phyloP scores from a whole-genome alignment of 2,888 invertebrate species.

The Pheosia gnoma region DNA sequence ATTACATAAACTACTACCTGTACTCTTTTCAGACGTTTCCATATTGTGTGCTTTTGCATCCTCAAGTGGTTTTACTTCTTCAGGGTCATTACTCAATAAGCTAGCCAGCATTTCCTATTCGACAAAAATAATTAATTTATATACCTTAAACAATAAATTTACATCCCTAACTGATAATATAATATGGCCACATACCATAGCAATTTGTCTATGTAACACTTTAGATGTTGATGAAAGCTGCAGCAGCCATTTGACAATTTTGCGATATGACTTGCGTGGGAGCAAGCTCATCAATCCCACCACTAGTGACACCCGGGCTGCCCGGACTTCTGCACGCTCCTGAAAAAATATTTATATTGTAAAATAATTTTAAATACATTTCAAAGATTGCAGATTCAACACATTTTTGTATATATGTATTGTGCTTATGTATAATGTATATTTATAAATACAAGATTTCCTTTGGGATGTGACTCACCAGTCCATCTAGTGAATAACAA shows the following conservation, averaged over 20 bases:
- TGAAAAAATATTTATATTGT: constrained; percentile 32
- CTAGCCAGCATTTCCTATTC: constrained; percentile 65
- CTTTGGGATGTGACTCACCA: constrained; percentile 56
- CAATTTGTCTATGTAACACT: constrained; percentile 67
- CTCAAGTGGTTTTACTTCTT: constrained; percentile 33
- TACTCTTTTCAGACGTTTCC: background rate
- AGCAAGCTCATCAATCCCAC: constrained; percentile 71
- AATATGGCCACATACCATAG: constrained; percentile 61
- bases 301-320: constrained; percentile 64
- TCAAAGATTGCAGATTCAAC: too few relatives aligned
- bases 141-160: background rate
- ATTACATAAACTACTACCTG: background rate
- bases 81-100: constrained; percentile 64
- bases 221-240: constrained; percentile 63
- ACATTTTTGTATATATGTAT: too few relatives aligned
- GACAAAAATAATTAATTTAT: background rate
- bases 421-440: too few relatives aligned
- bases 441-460: too few relatives aligned
- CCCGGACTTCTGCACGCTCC: constrained; percentile 72
- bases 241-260: constrained; percentile 68
- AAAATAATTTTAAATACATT: too few relatives aligned
- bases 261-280: constrained; percentile 59
- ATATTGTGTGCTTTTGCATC: constrained; percentile 6
- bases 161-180: background rate
- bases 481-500: constrained; percentile 64